Conservation (phyloP, 2,888 invertebrate genomes). For the Mythimna lalbum region DNA sequence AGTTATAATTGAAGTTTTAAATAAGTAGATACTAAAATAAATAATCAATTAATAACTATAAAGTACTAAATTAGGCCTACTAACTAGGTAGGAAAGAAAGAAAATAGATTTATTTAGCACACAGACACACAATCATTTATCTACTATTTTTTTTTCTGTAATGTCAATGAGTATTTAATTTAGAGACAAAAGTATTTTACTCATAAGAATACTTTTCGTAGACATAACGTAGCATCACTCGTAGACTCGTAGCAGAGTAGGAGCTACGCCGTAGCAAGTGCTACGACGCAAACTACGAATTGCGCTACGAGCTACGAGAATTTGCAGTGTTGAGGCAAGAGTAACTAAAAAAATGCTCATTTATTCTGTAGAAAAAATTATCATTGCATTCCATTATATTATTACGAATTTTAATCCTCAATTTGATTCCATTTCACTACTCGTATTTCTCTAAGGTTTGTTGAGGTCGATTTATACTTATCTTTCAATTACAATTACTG, state of each 20-base stretch:
- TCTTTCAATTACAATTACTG: too few species aligned
- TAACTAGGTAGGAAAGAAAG: too few species aligned
- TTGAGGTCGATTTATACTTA: too few species aligned
- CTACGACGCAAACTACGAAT: not conserved
- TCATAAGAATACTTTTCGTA: slow-evolving; percentile 3
- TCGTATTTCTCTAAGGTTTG: too few species aligned
- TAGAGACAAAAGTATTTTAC: too few species aligned
- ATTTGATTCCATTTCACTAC: too few species aligned
- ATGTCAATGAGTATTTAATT: too few species aligned
- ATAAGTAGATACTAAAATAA: not conserved
- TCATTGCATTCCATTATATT: too few species aligned
- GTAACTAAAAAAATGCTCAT: not conserved
- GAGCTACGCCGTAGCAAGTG: slow-evolving; percentile 34
- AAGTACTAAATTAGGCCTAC: not conserved
- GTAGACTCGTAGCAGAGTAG: slow-evolving; percentile 1
- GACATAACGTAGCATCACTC: not conserved
- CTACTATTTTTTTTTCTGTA: too few species aligned
- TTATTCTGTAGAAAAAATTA: not conserved
- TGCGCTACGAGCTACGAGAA: slow-evolving; percentile 18
- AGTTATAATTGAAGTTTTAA: not conserved
- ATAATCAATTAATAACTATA: not conserved
- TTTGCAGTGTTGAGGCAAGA: not conserved
- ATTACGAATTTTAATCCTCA: too few species aligned
- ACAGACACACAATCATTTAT: too few species aligned
- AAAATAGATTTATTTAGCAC: too few species aligned